Evolutionary conservation across 2,113 vertebrate genomes (phyloP).

Genomic region (Percina caprodes): DNA sequence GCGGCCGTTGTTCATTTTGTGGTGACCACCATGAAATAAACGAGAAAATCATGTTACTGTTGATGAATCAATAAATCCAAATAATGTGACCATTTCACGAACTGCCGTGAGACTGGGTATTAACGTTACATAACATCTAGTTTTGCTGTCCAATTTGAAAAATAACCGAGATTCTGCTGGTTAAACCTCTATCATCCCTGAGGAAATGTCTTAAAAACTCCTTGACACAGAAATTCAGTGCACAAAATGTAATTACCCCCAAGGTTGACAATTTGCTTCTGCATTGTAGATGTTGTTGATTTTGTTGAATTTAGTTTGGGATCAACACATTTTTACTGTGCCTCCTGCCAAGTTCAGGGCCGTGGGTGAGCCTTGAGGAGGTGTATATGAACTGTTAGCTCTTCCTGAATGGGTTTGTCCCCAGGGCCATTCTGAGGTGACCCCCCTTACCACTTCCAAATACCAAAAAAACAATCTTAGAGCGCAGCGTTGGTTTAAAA

Average conservation of each 20-base stretch:
- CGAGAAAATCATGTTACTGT: no score
- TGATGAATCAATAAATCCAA: no score
- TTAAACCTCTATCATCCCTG: background rate
- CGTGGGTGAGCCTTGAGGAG: constrained; percentile 38
- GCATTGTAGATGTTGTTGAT: background rate
- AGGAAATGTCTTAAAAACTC: background rate
- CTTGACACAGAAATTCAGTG: background rate
- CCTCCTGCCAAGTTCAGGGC: background rate
- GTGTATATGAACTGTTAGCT: constrained; percentile 25
- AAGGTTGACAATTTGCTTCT: background rate
- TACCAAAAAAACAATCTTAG: constrained; percentile 7
- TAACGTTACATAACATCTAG: no score
- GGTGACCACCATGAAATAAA: no score
- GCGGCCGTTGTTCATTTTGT: no score
- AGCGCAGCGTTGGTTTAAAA: background rate
- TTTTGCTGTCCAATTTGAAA: no score
- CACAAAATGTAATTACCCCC: background rate
- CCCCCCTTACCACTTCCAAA: constrained; percentile 1
- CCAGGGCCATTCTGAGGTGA: constrained; percentile 33
- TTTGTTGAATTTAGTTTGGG: constrained; percentile 15
- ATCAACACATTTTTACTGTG: background rate
- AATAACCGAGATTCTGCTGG: background rate
- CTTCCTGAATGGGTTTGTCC: constrained; percentile 24
- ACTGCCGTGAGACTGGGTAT: no score
- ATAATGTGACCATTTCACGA: no score